Percentiles rank a stretch among this genome's conserved stretches.
Conservation (phyloP, 2,113 vertebrate genomes). For the Anguilla rostrata region DNA sequence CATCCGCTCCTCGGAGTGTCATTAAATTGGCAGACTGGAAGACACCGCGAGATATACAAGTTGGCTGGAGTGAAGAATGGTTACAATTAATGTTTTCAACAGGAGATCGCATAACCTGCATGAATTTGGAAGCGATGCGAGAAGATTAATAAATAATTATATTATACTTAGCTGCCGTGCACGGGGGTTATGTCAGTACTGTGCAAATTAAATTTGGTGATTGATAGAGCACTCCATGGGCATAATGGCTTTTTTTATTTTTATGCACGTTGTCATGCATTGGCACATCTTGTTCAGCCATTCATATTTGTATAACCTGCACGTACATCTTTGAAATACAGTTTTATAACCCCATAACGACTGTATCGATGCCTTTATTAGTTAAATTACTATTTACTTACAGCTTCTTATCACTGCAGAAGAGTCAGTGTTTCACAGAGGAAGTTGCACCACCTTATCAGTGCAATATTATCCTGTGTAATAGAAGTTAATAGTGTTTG, state of each 20-base stretch:
- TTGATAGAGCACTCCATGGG: not conserved
- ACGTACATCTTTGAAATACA: not conserved
- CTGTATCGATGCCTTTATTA: not conserved
- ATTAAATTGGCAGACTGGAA: constrained; percentile 63
- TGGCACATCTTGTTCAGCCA: not conserved
- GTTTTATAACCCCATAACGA: not conserved
- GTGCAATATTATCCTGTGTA: not conserved
- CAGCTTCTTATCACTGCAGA: not conserved
- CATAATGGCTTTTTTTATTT: not conserved
- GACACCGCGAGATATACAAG: constrained; percentile 57
- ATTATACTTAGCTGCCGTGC: not conserved
- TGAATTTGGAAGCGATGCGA: constrained; percentile 11
- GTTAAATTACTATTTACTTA: not conserved
- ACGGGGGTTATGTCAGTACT: not conserved
- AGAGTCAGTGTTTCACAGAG: not conserved
- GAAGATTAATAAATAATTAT: constrained; percentile 41
- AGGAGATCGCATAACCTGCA: constrained; percentile 28
- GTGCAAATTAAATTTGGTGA: not conserved
- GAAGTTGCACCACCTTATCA: not conserved
- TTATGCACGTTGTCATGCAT: not conserved
- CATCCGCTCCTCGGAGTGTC: constrained; percentile 59
- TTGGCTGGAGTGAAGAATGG: constrained; percentile 50
- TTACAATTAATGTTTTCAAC: constrained; percentile 55
- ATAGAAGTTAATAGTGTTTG: not conserved
- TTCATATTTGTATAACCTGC: not conserved